These are phyloP conservation scores for Tenualosa thibaudeaui DNA, from an alignment of 2,797 vertebrate species.

Conservation along the genomic window DNA sequence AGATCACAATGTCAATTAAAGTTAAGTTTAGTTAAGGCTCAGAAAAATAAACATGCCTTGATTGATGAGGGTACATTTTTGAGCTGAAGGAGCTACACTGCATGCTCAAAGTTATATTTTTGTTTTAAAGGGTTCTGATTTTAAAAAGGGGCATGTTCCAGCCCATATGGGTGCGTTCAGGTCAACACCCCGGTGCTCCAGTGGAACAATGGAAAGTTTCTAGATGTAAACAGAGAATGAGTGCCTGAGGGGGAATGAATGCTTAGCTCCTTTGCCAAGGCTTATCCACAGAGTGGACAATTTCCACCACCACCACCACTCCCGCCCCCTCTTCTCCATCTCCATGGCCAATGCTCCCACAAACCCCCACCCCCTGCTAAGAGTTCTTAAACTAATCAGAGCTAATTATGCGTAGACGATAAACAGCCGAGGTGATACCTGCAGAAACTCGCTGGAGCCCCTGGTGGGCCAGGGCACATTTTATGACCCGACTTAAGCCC, in stretches of 20 bases:
- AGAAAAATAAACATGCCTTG: neutral
- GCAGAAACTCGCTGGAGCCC: slow-evolving; percentile 33
- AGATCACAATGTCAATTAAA: neutral
- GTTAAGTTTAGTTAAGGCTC: neutral
- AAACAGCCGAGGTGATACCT: slow-evolving; percentile 41
- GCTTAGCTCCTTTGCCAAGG: neutral
- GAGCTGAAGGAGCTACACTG: neutral
- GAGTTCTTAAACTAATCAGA: slow-evolving; percentile 49
- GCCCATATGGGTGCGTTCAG: neutral
- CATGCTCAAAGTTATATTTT: neutral
- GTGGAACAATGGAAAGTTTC: neutral
- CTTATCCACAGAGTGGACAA: neutral
- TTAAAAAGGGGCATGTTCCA: neutral
- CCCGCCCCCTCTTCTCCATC: neutral
- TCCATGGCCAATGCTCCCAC: slow-evolving; percentile 14
- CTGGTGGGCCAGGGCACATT: neutral
- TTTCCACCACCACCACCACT: neutral
- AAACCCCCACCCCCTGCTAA: slow-evolving; percentile 14
- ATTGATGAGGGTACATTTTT: neutral
- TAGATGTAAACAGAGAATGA: neutral
- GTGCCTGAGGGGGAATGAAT: neutral
- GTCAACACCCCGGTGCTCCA: neutral
- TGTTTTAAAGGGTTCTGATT: neutral
- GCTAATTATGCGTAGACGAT: slow-evolving; percentile 45
- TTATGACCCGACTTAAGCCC: neutral